Evolutionary conservation across 2,888 invertebrate genomes (phyloP).

Genomic region (Nomada flava): DNA sequence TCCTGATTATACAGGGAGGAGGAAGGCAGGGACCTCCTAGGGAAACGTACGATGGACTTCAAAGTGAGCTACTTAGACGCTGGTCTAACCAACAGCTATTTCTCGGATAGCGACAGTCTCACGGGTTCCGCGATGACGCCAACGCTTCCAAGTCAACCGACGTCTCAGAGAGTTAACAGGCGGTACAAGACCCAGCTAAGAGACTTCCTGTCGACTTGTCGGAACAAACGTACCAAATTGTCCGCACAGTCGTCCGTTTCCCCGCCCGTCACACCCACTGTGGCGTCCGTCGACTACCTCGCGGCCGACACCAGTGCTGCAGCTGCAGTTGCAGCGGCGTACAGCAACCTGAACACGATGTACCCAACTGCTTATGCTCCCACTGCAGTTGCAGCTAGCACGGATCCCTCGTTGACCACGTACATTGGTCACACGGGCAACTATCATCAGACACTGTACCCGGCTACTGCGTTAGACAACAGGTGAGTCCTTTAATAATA

Average conservation of each 20-base stretch:
- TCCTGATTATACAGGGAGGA: constrained; percentile 91
- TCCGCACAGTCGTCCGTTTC: constrained; percentile 86
- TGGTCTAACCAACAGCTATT: constrained; percentile 95
- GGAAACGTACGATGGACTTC: constrained; percentile 99
- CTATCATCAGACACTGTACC: constrained; percentile 87
- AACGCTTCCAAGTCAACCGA: constrained; percentile 86
- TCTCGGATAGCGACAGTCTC: constrained; percentile 93
- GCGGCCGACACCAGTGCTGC: constrained; percentile 87
- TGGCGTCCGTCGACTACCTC: constrained; percentile 88
- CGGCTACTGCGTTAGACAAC: constrained; percentile 85
- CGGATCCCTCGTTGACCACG: constrained; percentile 87
- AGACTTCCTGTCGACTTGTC: constrained; percentile 96
- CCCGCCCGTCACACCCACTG: constrained; percentile 85
- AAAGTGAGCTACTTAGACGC: constrained; percentile 99
- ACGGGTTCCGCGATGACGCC: constrained; percentile 85
- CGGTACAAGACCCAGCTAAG: constrained; percentile 97
- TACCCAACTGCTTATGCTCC: constrained; percentile 92
- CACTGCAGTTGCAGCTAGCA: constrained; percentile 89
- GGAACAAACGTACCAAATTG: constrained; percentile 89
- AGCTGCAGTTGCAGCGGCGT: constrained; percentile 90
- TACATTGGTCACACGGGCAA: constrained; percentile 90
- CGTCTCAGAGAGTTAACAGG: constrained; percentile 91
- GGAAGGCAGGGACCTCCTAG: constrained; percentile 98
- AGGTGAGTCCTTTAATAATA: constrained; percentile 74
- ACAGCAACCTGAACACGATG: constrained; percentile 91